Conservation (phyloP, 2,888 invertebrate species). For the Ophion obscuratus region DNA sequence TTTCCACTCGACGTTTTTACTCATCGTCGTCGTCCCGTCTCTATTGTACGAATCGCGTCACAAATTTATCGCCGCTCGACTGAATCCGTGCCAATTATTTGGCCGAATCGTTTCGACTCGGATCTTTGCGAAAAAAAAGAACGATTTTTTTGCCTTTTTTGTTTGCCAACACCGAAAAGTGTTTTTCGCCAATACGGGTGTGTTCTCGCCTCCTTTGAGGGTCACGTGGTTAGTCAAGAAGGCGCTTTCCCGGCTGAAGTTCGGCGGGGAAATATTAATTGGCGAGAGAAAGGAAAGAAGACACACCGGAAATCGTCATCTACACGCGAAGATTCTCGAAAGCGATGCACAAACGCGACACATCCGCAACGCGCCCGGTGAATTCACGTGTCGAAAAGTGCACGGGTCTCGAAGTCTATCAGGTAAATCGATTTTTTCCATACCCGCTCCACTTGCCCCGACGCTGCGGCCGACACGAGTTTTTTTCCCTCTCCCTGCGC, state of each 20-base stretch:
- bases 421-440: slow-evolving; percentile 53
- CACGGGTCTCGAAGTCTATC: slow-evolving; percentile 45
- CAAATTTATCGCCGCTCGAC: slow-evolving; percentile 3
- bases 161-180: background rate
- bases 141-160: background rate
- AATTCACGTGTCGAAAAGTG: slow-evolving; percentile 38
- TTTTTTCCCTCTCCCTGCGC: background rate
- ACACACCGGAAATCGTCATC: slow-evolving; percentile 24
- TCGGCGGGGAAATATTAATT: background rate
- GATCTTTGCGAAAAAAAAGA: background rate
- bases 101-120: background rate
- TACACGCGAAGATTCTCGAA: slow-evolving; percentile 43
- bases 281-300: slow-evolving; percentile 5
- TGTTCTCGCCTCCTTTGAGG: background rate
- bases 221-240: background rate
- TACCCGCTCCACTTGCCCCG: background rate
- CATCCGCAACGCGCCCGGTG: slow-evolving; percentile 8
- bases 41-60: background rate
- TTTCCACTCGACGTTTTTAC: slow-evolving; percentile 20
- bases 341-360: slow-evolving; percentile 16
- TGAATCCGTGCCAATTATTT: background rate
- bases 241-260: background rate
- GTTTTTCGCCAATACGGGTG: background rate
- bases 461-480: background rate
- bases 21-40: background rate